Evolutionary conservation across 2,888 invertebrate genomes (phyloP).

Genomic region (Ormyrus nitidulus): DNA sequence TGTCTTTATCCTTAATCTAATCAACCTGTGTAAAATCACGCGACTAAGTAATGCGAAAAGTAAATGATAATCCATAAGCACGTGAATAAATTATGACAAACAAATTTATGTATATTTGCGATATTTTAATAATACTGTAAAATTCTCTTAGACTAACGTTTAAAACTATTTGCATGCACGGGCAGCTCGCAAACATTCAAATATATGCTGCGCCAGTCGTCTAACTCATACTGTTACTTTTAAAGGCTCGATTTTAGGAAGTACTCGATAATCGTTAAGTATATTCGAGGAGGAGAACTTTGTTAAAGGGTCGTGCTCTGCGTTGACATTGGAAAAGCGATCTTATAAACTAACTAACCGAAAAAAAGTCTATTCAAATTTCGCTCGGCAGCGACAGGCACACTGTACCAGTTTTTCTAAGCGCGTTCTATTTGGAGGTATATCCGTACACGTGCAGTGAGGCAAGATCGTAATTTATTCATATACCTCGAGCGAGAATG

Average conservation of each 20-base stretch:
- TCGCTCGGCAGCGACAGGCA: slow-evolving; percentile 9
- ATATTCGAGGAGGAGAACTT: too few species aligned
- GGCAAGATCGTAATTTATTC: slow-evolving; percentile 39
- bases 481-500: neutral
- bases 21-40: neutral
- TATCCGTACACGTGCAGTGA: neutral
- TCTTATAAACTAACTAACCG: too few species aligned
- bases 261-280: too few species aligned
- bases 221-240: too few species aligned
- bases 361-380: slow-evolving; percentile 43
- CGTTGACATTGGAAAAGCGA: too few species aligned
- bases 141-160: slow-evolving; percentile 5
- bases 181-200: too few species aligned
- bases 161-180: neutral
- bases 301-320: too few species aligned
- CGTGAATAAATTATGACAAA: slow-evolving; percentile 10
- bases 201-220: too few species aligned
- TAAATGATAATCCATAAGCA: neutral
- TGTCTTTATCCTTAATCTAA: neutral
- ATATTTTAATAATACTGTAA: slow-evolving; percentile 19
- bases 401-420: neutral
- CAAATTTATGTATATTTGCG: slow-evolving; percentile 19
- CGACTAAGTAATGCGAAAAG: neutral
- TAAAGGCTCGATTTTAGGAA: too few species aligned
- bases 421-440: neutral